Conservation (phyloP, 2,113 vertebrate genomes). For the Manacus vitellinus region DNA sequence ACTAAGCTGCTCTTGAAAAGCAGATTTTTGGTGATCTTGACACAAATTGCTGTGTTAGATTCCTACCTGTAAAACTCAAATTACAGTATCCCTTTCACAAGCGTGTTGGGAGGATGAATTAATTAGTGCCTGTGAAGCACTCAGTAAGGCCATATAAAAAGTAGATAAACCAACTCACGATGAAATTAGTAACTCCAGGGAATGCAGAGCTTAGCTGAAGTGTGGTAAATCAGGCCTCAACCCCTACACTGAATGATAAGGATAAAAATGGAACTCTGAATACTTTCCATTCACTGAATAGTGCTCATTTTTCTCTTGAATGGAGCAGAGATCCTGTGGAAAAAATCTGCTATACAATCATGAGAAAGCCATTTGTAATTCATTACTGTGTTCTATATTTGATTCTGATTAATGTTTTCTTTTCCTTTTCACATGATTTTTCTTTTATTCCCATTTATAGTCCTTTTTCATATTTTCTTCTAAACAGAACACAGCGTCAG, state of each 20-base stretch:
- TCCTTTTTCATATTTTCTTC: constrained; percentile 41
- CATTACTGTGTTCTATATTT: constrained; percentile 63
- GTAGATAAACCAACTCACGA: not conserved
- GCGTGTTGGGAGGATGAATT: not conserved
- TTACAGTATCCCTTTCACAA: not conserved
- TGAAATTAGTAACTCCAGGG: constrained; percentile 23
- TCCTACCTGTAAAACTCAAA: not conserved
- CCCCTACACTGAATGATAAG: constrained; percentile 29
- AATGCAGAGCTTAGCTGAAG: constrained; percentile 10
- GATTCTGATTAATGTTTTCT: constrained; percentile 66
- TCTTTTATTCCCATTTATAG: constrained; percentile 65
- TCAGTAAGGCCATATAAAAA: not conserved
- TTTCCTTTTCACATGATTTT: constrained; percentile 40
- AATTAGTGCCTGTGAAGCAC: not conserved
- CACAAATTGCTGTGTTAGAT: not conserved
- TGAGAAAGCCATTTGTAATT: constrained; percentile 63
- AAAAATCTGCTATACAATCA: constrained; percentile 47
- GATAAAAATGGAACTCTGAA: constrained; percentile 63
- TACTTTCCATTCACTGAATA: constrained; percentile 58
- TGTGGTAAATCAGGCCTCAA: constrained; percentile 48
- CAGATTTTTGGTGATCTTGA: not conserved
- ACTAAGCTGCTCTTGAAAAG: not conserved
- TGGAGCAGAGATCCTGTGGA: constrained; percentile 62
- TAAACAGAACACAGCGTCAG: constrained; percentile 50
- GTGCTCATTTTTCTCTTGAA: constrained; percentile 62